Conservation (phyloP, 1,140 invertebrate genomes). For the Ectropis grisescens region DNA sequence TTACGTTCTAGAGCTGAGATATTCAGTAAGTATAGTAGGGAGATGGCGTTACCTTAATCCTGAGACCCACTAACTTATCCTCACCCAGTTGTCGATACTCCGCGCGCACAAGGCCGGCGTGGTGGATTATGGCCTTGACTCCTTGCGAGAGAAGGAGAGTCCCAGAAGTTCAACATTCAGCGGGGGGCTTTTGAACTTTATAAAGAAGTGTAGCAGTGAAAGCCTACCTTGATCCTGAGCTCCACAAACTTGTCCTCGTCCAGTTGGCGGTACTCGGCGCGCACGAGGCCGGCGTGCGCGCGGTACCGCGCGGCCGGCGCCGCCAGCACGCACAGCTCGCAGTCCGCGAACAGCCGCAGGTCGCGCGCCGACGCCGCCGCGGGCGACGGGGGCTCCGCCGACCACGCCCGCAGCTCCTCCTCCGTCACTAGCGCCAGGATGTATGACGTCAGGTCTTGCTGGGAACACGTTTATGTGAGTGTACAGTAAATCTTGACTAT, state of each 20-base stretch:
- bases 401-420: slow-evolving; percentile 21
- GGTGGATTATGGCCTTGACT: no score
- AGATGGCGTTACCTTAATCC: slow-evolving; percentile 41
- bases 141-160: slow-evolving; percentile 48
- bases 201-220: slow-evolving; percentile 33
- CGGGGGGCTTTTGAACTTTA: no score
- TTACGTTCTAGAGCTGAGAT: no score
- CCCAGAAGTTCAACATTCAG: no score
- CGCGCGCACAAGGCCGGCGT: slow-evolving; percentile 46
- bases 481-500: no score
- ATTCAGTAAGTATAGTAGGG: no score
- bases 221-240: slow-evolving; percentile 43
- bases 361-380: slow-evolving; percentile 37
- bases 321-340: slow-evolving; percentile 45
- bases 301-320: slow-evolving; percentile 49
- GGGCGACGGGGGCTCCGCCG: background rate
- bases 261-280: slow-evolving; percentile 43
- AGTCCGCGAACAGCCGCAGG: slow-evolving; percentile 51
- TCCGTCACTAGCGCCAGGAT: slow-evolving; percentile 47
- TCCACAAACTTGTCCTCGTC: slow-evolving; percentile 42
- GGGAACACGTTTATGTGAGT: slow-evolving; percentile 1
- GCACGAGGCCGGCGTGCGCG: slow-evolving; percentile 46
- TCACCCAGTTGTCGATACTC: slow-evolving; percentile 42
- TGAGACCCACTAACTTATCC: slow-evolving; percentile 41
- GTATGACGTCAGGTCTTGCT: slow-evolving; percentile 54